Evolutionary conservation across 2,888 invertebrate species (phyloP).

Genomic region (Thymelicus lineola): DNA sequence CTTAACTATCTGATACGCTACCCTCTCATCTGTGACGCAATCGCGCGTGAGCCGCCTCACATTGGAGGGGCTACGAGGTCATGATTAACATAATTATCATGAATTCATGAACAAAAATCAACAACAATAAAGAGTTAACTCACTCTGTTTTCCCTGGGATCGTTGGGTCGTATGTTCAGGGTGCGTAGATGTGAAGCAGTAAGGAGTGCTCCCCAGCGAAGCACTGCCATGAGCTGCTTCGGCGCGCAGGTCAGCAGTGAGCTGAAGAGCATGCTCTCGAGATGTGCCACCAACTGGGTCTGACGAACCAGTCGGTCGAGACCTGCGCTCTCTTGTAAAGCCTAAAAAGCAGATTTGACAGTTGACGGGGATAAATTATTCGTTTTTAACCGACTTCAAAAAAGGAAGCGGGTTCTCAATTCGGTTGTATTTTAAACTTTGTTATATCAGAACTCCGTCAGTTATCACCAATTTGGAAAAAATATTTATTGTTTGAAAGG

Average conservation of each 20-base stretch:
- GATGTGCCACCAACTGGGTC: constrained; percentile 92
- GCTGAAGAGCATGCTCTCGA: constrained; percentile 94
- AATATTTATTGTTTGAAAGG: no score
- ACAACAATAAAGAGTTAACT: constrained; percentile 28
- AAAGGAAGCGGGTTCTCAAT: no score
- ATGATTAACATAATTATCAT: no score
- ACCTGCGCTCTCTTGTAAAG: constrained; percentile 92
- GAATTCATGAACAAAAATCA: not conserved
- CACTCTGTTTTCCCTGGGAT: constrained; percentile 91
- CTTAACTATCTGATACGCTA: no score
- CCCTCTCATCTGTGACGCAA: no score
- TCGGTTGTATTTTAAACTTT: no score
- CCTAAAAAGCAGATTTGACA: constrained; percentile 67
- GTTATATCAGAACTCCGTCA: no score
- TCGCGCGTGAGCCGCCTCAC: no score
- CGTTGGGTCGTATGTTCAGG: constrained; percentile 92
- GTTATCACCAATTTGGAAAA: no score
- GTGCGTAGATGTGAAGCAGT: constrained; percentile 90
- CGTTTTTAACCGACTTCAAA: no score
- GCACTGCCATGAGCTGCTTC: constrained; percentile 85
- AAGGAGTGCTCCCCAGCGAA: constrained; percentile 90
- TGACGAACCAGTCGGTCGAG: constrained; percentile 92
- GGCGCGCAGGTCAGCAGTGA: constrained; percentile 88
- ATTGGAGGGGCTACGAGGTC: no score
- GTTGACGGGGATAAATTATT: not conserved